phyloP scores from a whole-genome alignment of 37 sponge, comb jelly and placozoan genomes.

The Bolinopsis microptera region DNA sequence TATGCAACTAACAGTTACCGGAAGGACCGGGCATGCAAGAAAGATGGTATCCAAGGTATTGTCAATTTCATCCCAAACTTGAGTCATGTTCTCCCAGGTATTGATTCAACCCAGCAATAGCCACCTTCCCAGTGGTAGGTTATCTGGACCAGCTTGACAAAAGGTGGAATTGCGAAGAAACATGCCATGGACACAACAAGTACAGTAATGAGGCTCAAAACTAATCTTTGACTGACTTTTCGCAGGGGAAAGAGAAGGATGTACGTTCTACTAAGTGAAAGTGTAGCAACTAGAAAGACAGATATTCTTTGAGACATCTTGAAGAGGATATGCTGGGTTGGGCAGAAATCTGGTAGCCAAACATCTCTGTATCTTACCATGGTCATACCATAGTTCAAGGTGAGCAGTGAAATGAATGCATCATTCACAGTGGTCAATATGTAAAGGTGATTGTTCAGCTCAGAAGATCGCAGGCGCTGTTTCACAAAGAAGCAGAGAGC shows the following conservation, averaged over 20 bases:
- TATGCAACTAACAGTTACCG: background rate
- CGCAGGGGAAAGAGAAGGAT: background rate
- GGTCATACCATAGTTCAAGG: background rate
- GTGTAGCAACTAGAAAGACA: background rate
- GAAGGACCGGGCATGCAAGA: background rate
- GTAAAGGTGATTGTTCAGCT: background rate
- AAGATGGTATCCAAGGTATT: background rate
- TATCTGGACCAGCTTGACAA: background rate
- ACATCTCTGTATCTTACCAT: background rate
- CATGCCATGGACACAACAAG: background rate
- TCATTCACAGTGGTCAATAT: background rate
- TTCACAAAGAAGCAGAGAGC: background rate
- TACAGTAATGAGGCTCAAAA: background rate
- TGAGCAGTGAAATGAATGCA: background rate
- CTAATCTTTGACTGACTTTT: background rate
- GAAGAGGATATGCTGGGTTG: background rate
- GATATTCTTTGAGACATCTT: conserved; percentile 31
- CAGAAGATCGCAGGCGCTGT: background rate
- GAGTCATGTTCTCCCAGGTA: background rate
- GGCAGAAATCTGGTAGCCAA: background rate
- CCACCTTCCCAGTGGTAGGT: conserved; percentile 8
- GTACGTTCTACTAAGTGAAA: background rate
- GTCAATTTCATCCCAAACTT: background rate
- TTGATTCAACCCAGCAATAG: conserved; percentile 9
- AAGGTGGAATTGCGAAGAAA: background rate